Evolutionary conservation across 2,797 vertebrate species (phyloP).

Genomic region (Babyrousa celebensis): DNA sequence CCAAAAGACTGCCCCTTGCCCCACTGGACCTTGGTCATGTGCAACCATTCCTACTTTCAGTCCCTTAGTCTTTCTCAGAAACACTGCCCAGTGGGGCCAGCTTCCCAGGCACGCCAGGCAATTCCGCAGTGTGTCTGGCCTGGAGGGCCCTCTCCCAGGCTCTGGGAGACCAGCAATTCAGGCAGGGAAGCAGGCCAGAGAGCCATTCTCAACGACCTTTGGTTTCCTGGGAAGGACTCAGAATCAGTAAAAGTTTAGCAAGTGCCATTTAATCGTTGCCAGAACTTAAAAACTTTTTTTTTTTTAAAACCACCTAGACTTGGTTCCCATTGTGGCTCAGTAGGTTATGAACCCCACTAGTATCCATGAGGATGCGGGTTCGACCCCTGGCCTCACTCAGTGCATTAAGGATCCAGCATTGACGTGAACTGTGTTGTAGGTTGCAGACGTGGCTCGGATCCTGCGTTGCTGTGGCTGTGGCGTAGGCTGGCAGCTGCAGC

Average conservation of each 20-base stretch:
- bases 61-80: slow-evolving; percentile 37
- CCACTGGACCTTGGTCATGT: neutral
- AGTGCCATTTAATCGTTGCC: slow-evolving; percentile 75
- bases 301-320: neutral
- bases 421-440: too few relatives aligned
- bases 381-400: too few relatives aligned
- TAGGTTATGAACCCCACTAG: too few relatives aligned
- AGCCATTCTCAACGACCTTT: slow-evolving; percentile 76
- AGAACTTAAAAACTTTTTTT: slow-evolving; percentile 65
- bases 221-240: slow-evolving; percentile 73
- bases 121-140: neutral
- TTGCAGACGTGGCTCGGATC: too few relatives aligned
- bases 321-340: neutral
- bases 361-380: too few relatives aligned
- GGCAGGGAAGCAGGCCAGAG: slow-evolving; percentile 31
- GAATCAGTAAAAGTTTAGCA: slow-evolving; percentile 82
- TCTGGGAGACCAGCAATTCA: slow-evolving; percentile 4
- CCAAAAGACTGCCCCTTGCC: slow-evolving; percentile 11
- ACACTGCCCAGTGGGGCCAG: neutral
- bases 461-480: too few relatives aligned
- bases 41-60: neutral
- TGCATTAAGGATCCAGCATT: too few relatives aligned
- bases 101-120: neutral
- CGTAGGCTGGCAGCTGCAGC: too few relatives aligned
- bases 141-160: neutral